These are phyloP conservation scores for Drosophila aff. DNA, from an alignment of 1,140 invertebrate species.

Conservation along the genomic window DNA sequence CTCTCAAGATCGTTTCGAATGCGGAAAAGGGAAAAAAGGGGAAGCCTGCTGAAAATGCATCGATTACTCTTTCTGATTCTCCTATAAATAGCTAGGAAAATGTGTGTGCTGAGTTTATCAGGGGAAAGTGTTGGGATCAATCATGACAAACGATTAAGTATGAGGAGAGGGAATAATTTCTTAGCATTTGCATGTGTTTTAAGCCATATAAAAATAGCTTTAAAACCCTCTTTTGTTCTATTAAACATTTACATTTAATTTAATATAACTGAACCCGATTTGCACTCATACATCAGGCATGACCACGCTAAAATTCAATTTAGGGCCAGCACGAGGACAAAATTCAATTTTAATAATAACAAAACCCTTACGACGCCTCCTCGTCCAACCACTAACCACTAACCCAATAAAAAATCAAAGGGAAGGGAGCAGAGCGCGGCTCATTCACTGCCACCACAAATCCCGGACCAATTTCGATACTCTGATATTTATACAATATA, in stretches of 20 bases:
- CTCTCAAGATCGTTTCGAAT: slow-evolving; percentile 15
- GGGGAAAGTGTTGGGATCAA: slow-evolving; percentile 24
- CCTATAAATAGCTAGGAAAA: slow-evolving; percentile 26
- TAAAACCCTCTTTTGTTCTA: not conserved
- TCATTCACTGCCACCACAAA: slow-evolving; percentile 13
- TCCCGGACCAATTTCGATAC: slow-evolving; percentile 37
- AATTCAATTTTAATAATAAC: slow-evolving; percentile 52
- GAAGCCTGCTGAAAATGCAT: slow-evolving; percentile 15
- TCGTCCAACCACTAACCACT: slow-evolving; percentile 36
- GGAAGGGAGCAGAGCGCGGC: not conserved
- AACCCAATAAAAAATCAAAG: slow-evolving; percentile 43
- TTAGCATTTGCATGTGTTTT: not conserved
- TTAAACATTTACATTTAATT: not conserved
- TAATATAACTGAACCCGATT: not conserved
- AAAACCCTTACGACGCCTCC: slow-evolving; percentile 19
- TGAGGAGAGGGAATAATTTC: not conserved
- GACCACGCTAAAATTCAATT: slow-evolving; percentile 20
- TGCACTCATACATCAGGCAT: not conserved
- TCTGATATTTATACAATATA: slow-evolving; percentile 38
- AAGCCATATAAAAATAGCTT: not conserved
- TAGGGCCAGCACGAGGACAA: not conserved
- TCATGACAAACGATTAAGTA: slow-evolving; percentile 22
- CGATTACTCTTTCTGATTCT: not conserved
- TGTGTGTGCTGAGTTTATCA: slow-evolving; percentile 30
- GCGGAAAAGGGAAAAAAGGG: slow-evolving; percentile 1